These are phyloP conservation scores for Catocala nupta DNA, from an alignment of 2,888 invertebrate species.

Conservation along the genomic window DNA sequence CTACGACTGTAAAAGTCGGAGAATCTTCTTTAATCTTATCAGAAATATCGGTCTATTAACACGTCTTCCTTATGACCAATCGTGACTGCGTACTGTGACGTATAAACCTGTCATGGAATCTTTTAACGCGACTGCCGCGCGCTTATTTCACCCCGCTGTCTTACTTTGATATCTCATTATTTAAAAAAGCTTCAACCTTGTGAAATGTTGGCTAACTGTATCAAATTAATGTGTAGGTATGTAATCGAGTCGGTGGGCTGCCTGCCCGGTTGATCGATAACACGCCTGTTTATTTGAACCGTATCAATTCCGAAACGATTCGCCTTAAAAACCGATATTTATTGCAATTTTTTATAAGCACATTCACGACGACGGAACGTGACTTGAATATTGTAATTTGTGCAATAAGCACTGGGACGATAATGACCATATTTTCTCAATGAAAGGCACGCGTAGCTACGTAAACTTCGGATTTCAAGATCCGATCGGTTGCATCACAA, in stretches of 20 bases:
- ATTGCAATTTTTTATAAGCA: conserved; percentile 60
- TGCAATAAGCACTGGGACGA: conserved; percentile 61
- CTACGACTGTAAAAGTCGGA: conserved; percentile 33
- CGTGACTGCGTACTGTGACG: background rate
- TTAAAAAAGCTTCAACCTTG: conserved; percentile 41
- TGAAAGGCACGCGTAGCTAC: conserved; percentile 60
- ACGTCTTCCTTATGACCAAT: conserved; percentile 12
- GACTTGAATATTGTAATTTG: conserved; percentile 72
- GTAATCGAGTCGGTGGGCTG: conserved; percentile 35
- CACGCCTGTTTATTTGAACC: conserved; percentile 64
- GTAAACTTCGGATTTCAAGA: conserved; percentile 63
- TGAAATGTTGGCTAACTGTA: conserved; percentile 44
- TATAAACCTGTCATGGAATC: background rate
- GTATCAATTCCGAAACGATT: conserved; percentile 62
- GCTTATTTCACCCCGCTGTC: conserved; percentile 20
- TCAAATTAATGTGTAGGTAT: conserved; percentile 47
- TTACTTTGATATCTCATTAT: conserved; percentile 41
- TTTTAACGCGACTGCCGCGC: background rate
- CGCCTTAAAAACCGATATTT: conserved; percentile 62
- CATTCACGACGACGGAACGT: conserved; percentile 61
- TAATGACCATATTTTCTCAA: conserved; percentile 72
- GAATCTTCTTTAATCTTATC: conserved; percentile 20
- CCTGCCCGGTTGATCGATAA: conserved; percentile 57
- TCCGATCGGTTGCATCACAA: conserved; percentile 74
- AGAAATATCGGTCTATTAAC: conserved; percentile 18